phyloP scores from a whole-genome alignment of 2,888 invertebrate species.

The Caenorhabditis sp. region DNA sequence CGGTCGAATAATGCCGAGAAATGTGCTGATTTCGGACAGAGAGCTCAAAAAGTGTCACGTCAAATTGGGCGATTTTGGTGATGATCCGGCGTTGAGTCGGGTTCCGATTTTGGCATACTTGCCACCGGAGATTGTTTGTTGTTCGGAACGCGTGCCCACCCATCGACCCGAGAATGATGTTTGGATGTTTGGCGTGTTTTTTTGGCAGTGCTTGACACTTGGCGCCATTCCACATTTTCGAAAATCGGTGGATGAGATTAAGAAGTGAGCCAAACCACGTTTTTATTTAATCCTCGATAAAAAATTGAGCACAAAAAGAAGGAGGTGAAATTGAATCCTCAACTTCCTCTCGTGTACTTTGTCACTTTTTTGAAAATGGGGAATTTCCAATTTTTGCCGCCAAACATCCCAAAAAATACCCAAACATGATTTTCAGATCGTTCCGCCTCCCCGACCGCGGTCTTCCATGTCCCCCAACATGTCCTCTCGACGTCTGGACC shows the following conservation, averaged over 20 bases:
- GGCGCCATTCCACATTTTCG: slow-evolving; percentile 67
- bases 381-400: too few species aligned
- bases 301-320: not conserved
- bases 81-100: slow-evolving; percentile 25
- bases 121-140: slow-evolving; percentile 64
- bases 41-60: slow-evolving; percentile 61
- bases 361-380: too few species aligned
- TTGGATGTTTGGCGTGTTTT: slow-evolving; percentile 68
- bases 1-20: slow-evolving; percentile 65
- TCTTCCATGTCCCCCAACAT: slow-evolving; percentile 57
- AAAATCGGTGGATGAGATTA: slow-evolving; percentile 63
- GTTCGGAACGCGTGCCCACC: slow-evolving; percentile 52
- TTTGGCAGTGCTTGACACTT: slow-evolving; percentile 67
- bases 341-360: not conserved
- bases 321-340: not conserved
- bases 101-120: slow-evolving; percentile 66
- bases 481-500: slow-evolving; percentile 63
- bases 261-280: slow-evolving; percentile 21
- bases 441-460: slow-evolving; percentile 62
- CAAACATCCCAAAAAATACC: not conserved
- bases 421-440: slow-evolving; percentile 19
- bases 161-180: slow-evolving; percentile 67
- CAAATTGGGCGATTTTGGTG: slow-evolving; percentile 68
- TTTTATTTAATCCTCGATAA: not conserved
- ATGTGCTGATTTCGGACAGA: slow-evolving; percentile 58